Evolutionary conservation across 2,113 vertebrate genomes (phyloP).

Genomic region (Lagopus leucura): DNA sequence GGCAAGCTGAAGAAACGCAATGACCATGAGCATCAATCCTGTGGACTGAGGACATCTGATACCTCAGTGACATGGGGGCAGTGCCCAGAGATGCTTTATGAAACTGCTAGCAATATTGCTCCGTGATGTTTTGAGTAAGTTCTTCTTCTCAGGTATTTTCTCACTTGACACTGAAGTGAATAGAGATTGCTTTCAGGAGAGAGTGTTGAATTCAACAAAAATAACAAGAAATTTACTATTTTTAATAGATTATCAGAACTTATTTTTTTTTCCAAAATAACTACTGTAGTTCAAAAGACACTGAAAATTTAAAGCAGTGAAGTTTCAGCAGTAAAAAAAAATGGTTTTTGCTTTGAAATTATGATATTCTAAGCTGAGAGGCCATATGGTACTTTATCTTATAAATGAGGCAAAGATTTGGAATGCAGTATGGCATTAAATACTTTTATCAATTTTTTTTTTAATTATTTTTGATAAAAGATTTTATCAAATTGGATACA

Average conservation of each 20-base stretch:
- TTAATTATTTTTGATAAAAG: no score
- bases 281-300: background rate
- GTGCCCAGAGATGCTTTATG: no score
- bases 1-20: background rate
- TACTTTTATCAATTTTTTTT: background rate
- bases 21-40: background rate
- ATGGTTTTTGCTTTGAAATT: background rate
- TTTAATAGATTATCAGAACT: no score
- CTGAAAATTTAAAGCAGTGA: background rate
- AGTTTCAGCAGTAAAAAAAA: background rate
- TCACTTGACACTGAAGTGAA: no score
- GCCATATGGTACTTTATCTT: background rate
- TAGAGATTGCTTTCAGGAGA: no score
- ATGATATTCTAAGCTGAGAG: background rate
- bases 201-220: no score
- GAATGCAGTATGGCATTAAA: background rate
- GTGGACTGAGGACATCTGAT: no score
- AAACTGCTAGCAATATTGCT: no score
- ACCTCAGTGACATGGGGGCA: fast-evolving
- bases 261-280: background rate
- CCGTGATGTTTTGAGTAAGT: no score
- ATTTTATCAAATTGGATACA: background rate
- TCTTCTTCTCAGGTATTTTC: no score
- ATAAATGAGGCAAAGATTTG: background rate
- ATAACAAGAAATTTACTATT: no score